Evolutionary conservation across 1,140 invertebrate species (phyloP).

Genomic region (Lepidurus packardi): DNA sequence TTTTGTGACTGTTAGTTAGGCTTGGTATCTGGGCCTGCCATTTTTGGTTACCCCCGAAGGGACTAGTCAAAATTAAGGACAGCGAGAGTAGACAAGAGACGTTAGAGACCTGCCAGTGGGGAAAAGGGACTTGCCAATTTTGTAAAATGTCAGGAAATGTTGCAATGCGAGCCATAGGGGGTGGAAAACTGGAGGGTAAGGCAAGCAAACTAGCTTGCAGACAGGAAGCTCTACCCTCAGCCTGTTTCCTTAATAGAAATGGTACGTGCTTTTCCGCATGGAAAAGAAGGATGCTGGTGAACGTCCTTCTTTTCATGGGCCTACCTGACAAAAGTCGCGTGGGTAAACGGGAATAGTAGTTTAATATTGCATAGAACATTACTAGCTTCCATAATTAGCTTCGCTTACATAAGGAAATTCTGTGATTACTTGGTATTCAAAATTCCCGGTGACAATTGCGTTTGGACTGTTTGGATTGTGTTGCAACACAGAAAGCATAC

Average conservation of each 20-base stretch:
- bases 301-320: not conserved
- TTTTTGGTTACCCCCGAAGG: not conserved
- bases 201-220: not conserved
- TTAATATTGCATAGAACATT: no score
- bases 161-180: not conserved
- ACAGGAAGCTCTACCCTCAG: not conserved
- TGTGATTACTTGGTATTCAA: no score
- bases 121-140: not conserved
- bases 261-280: conserved; percentile 7
- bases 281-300: not conserved
- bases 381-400: no score
- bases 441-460: no score
- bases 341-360: no score
- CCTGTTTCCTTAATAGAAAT: not conserved
- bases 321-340: not conserved
- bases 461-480: not conserved
- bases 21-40: not conserved
- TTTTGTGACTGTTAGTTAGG: not conserved
- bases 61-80: not conserved
- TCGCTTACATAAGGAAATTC: no score
- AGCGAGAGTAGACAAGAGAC: not conserved
- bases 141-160: conserved; percentile 15
- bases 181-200: not conserved
- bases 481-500: not conserved
- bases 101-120: not conserved